Evolutionary conservation across 2,888 invertebrate genomes (phyloP), one percentile per base, ranked within the genome.

Genomic region (Gymnosoma rotundatum): DNA sequence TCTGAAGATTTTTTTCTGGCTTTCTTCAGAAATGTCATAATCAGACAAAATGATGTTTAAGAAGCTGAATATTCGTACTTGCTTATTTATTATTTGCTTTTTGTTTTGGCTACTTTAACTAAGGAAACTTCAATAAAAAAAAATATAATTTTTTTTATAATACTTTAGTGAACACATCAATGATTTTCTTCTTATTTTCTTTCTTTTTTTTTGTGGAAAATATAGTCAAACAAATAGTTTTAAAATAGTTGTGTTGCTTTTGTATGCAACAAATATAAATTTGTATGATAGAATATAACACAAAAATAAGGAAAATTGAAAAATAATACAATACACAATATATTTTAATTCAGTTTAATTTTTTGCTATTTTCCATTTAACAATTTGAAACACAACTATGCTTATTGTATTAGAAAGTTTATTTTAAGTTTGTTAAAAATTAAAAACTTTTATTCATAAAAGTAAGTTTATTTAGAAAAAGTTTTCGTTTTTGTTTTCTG

Each of bases 11-110:
- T 66, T 45, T 45, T 48, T 42, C 20, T n/a, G 14, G 45, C 45
- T 36, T 25, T 21, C 16, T 64, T 82, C 50, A 9, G 25, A 66
- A 78, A 72, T 73, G 82, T 78, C 72, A 73, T 78, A 83, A 73
- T 78, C 82, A 78, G 73, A 74, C 73, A 73, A 67, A 67, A 78
- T 50, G 74, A 61, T 54, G 42, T 18, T 14, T 18, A 63, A 70
- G 45, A 58, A 60, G 12, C 12, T 60, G 18, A 10, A 20, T 18
- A 54, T 67, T 21, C 67, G 60, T 69, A 38, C 61, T 67, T 60
- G 20, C 6, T 32, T 78, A 61, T 48, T 56, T 42, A 12, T 56
- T 42, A 12, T 42, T 42, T 42, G 4, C 12, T 42, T 42, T 10
- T 60, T 48, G 32, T 38, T 54, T 42, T 56, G 56, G 50, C 56